Base-by-base conservation (phyloP, 2,797 vertebrate species). In the Gambusia yucatana region DNA sequence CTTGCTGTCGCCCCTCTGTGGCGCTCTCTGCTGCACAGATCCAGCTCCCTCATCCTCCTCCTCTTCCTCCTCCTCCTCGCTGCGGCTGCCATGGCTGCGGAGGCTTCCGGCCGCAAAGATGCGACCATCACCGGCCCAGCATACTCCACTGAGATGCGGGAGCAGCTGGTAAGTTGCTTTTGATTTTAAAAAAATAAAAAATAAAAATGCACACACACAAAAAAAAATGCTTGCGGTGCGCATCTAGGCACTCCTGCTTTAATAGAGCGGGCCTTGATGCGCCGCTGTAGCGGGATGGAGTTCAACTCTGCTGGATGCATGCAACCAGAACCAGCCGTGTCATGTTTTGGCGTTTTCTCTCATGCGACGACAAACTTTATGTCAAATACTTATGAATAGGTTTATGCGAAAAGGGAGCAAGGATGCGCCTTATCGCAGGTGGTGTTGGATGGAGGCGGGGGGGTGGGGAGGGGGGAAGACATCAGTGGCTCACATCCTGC, bases 121-220 rank as follows among this genome's bases (percentile, higher is more conserved):
- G 87, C 55, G 22, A 72, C 83, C 20, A 55, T n/a, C 52, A n/a
- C 73, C 67, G 77, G 55, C 41, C 52, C 71, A 36, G 86, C 84
- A 59, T 88, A 94, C 70, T 84, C 81, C 89, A 95, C 94, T 2
- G 94, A 95, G 91, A 94, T 95, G 71, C 44, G 28, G 94, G 84
- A 93, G 25, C 89, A 94, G 41, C 73, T 80, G 91, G 94, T 95
- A 87, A 95, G 88, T 82, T 41, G 78, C 47, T 25, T 39, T 63
- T 65, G 59, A 13, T 46, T 44, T 10, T 2, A 9, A 47, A 17
- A 17, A 25, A 52, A 52, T 2, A 3, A 52, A 25, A 22, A 25
- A 1, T 33, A 33, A 52, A 9, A 52, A 22, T 50, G 20, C 48
- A 3, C 22, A 20, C 3, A 22, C 36, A 39, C 7, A 20, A 22